Percentiles rank a stretch among this genome's conserved stretches.
phyloP scores from a whole-genome alignment of 1,140 invertebrate genomes.

The Bombus soroeensis region DNA sequence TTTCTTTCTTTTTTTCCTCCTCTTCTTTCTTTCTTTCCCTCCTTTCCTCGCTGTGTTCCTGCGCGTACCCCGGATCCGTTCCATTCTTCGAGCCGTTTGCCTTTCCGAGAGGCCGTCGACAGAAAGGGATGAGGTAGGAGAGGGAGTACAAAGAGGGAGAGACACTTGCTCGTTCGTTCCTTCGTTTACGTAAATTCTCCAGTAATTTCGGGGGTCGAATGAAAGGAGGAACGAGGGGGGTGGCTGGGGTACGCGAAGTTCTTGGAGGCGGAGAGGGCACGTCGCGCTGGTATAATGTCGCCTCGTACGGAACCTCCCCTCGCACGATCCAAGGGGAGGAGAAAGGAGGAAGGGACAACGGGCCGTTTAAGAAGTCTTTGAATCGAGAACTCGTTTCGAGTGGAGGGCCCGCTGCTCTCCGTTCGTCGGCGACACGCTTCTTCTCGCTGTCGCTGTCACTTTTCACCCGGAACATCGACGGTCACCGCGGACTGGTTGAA shows the following conservation, averaged over 20 bases:
- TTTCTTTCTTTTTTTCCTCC: neutral
- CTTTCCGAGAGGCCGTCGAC: slow-evolving; percentile 66
- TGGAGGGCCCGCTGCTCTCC: neutral
- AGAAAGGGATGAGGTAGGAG: slow-evolving; percentile 1
- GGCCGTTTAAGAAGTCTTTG: slow-evolving; percentile 63
- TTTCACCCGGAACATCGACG: neutral
- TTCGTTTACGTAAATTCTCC: slow-evolving; percentile 66
- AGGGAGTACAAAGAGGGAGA: neutral
- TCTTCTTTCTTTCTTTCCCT: slow-evolving; percentile 45
- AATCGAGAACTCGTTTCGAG: slow-evolving; percentile 65
- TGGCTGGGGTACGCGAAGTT: neutral
- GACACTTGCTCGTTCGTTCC: slow-evolving; percentile 50
- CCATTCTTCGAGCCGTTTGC: slow-evolving; percentile 71
- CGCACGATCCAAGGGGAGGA: slow-evolving; percentile 32
- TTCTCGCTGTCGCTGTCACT: neutral
- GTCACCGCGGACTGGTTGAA: neutral
- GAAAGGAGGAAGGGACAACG: slow-evolving; percentile 32
- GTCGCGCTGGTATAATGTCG: slow-evolving; percentile 57
- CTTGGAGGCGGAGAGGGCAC: neutral
- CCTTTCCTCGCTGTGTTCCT: slow-evolving; percentile 57
- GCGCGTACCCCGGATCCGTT: slow-evolving; percentile 66
- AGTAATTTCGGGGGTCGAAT: slow-evolving; percentile 57
- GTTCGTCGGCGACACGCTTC: slow-evolving; percentile 38
- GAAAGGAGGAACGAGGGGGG: slow-evolving; percentile 14
- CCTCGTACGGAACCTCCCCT: slow-evolving; percentile 49